Percentiles rank a stretch among this genome's conserved stretches.
These are phyloP conservation scores for Ifrita kowaldi DNA, from an alignment of 2,113 vertebrate genomes.

Conservation along the genomic window DNA sequence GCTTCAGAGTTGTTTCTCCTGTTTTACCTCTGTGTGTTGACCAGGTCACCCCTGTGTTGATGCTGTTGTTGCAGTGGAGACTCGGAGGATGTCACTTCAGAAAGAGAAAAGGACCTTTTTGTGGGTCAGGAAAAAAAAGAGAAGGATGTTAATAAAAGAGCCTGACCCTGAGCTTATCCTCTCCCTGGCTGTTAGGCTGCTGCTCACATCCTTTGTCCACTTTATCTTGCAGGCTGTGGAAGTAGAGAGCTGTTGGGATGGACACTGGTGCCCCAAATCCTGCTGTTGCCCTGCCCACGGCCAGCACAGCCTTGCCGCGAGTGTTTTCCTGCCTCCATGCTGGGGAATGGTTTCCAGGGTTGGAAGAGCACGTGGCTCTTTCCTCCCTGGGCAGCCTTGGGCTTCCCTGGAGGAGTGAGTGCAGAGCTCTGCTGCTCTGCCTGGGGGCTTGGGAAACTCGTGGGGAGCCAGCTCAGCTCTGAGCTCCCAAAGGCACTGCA, in stretches of 20 bases:
- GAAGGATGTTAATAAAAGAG: neutral
- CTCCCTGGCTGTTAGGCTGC: neutral
- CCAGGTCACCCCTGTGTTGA: rapidly evolving
- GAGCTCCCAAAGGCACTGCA: neutral
- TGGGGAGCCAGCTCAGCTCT: neutral
- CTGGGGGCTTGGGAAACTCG: neutral
- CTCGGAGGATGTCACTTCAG: neutral
- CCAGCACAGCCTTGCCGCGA: neutral
- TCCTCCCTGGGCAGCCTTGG: neutral
- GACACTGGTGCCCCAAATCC: neutral
- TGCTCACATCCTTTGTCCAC: neutral
- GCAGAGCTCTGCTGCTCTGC: neutral
- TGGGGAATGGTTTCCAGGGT: neutral
- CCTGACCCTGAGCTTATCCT: neutral
- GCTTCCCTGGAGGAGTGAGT: rapidly evolving
- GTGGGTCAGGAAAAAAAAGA: neutral
- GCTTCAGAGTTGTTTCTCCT: neutral
- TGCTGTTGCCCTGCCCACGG: rapidly evolving
- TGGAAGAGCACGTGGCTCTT: rapidly evolving
- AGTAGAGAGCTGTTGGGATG: rapidly evolving
- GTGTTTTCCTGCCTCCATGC: neutral
- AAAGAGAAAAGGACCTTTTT: neutral
- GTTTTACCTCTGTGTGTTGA: neutral
- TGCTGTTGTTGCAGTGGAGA: neutral
- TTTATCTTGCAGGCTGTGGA: neutral